A percentile compares a stretch with the other conserved stretches of the same genome.
Evolutionary conservation across 2,797 vertebrate species (phyloP).

Genomic region (Enteromius afrohamiltoni): DNA sequence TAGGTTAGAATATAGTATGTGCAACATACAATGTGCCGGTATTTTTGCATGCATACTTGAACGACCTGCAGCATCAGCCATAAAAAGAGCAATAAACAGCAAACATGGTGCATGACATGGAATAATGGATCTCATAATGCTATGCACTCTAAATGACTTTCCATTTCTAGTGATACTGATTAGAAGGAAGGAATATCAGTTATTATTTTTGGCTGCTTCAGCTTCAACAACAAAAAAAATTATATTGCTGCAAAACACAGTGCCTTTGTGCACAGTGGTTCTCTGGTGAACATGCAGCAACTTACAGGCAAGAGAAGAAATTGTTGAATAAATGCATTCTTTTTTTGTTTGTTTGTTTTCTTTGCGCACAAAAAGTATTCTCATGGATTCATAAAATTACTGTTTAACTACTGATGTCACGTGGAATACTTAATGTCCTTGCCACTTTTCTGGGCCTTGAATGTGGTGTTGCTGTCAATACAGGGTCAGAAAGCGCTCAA

Average conservation of each 20-base stretch:
- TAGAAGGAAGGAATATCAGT: neutral
- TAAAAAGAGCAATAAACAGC: neutral
- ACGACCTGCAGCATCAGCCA: neutral
- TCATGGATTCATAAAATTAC: neutral
- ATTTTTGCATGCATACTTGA: neutral
- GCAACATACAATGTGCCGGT: neutral
- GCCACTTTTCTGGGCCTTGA: neutral
- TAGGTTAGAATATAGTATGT: neutral
- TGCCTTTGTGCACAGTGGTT: neutral
- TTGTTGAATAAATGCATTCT: neutral
- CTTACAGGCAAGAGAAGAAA: neutral
- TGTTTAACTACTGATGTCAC: neutral
- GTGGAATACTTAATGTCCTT: neutral
- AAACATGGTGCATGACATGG: neutral
- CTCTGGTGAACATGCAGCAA: neutral
- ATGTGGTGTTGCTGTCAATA: neutral
- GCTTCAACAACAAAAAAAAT: neutral
- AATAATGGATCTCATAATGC: neutral
- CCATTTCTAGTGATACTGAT: neutral
- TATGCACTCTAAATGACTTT: neutral
- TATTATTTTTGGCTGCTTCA: neutral
- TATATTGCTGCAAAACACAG: neutral
- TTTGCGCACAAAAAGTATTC: neutral
- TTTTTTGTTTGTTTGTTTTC: too few relatives aligned
- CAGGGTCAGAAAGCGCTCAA: neutral